Conservation (phyloP, 2,113 vertebrate species). For the Malurus melanocephalus region DNA sequence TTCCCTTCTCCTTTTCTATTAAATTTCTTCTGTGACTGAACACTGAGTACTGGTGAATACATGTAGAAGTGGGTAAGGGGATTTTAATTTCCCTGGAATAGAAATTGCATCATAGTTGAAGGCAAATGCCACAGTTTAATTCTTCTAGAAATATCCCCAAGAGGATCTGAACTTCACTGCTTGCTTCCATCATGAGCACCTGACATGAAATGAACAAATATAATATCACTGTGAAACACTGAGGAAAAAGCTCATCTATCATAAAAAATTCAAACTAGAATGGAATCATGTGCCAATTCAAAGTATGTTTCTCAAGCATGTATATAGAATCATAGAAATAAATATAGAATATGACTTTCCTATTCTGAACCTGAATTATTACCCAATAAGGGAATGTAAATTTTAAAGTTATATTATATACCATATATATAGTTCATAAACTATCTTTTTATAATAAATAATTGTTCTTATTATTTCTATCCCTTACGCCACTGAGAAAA, state of each 20-base stretch:
- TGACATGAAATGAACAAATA: slow-evolving; percentile 2
- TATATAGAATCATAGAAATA: not conserved
- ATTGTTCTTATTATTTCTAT: not conserved
- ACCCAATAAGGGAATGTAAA: not conserved
- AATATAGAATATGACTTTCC: not conserved
- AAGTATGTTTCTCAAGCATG: not conserved
- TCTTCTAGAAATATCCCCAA: not conserved
- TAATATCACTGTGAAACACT: not conserved
- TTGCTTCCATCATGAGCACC: not conserved
- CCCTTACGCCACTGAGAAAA: not conserved
- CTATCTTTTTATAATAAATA: not conserved
- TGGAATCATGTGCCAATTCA: not conserved
- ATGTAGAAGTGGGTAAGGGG: not conserved
- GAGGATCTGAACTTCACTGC: not conserved
- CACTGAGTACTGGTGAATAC: not conserved
- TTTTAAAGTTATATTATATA: not conserved
- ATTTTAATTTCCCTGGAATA: not conserved
- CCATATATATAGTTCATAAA: not conserved
- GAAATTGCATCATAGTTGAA: not conserved
- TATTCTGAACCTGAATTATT: not conserved
- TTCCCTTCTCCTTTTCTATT: not conserved
- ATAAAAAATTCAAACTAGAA: not conserved
- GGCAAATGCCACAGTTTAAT: not conserved
- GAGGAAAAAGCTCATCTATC: rapidly evolving
- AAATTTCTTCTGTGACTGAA: not conserved